These are phyloP conservation scores for Dinocampus coccinellae DNA, from an alignment of 2,888 invertebrate species.

Conservation along the genomic window DNA sequence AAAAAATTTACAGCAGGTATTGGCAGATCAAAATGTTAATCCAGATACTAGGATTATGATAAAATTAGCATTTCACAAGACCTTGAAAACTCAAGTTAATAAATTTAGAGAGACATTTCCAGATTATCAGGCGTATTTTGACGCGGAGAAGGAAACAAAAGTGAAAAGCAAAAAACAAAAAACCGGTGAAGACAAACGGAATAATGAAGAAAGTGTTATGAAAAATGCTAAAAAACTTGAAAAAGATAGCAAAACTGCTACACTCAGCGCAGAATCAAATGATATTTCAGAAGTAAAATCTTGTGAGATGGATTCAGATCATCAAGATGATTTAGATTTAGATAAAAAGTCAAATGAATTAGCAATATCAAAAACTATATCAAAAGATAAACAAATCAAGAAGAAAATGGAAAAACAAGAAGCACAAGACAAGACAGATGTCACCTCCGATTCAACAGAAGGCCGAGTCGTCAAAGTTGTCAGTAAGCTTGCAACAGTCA, in stretches of 20 bases:
- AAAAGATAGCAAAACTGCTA: background rate
- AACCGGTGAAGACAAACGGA: no score
- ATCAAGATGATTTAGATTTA: constrained; percentile 15
- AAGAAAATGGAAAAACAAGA: constrained; percentile 8
- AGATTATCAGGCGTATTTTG: constrained; percentile 50
- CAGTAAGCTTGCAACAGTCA: constrained; percentile 57
- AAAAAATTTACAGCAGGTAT: constrained; percentile 46
- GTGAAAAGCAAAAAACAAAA: constrained; percentile 23
- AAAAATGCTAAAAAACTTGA: background rate
- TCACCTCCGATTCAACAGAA: constrained; percentile 16
- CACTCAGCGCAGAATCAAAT: background rate
- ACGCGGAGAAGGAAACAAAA: constrained; percentile 47
- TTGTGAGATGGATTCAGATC: background rate
- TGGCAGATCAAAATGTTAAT: constrained; percentile 46
- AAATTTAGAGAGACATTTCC: constrained; percentile 60
- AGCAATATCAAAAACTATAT: constrained; percentile 5
- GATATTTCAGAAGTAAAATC: constrained; percentile 24
- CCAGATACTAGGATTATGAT: constrained; percentile 50
- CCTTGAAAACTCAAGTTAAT: constrained; percentile 48
- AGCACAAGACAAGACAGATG: constrained; percentile 5
- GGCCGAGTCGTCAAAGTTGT: constrained; percentile 40
- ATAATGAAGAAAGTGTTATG: background rate
- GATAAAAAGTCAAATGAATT: constrained; percentile 9
- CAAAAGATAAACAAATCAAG: no score
- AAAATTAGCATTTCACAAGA: constrained; percentile 52